Evolutionary conservation across 2,113 vertebrate species (phyloP), one percentile per base, ranked within the genome.

Genomic region (Aleadryas rufinucha): DNA sequence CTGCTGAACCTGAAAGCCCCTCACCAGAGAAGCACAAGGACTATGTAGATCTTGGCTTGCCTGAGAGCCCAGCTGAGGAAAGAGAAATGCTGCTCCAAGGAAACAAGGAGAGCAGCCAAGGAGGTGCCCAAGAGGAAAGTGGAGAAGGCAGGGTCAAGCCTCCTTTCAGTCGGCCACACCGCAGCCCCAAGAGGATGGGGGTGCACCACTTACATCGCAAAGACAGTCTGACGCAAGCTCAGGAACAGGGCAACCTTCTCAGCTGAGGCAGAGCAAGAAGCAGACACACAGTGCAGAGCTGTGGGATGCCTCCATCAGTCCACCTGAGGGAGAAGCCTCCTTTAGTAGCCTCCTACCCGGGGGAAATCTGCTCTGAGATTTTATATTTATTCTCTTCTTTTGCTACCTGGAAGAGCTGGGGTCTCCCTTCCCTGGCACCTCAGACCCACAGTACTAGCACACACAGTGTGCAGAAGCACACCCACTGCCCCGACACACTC

Each of bases 121-220:
- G 82, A 89, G 56, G 63, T 28, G 22, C 60, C 41, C 92, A 90
- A 27, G 97, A 98, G n/a, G 87, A 91, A 91, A 87, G 33, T 3
- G 78, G 84, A 78, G 91, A 95, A 75, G 93, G 92, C 47, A 97
- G 90, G 53, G 96, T 96, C 81, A 98, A 98, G 84, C 97, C 96
- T 49, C 96, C 93, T 60, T 91, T 97, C 33, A 80, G 83, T 68
- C 98, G 99, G 7, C 98, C 98, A 0, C 99, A 98, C 93, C 99
- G 99, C 93, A 99, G 99, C 96, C 99, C 99, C 41, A 99, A 99
- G 95, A 98, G 99, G 84, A 99, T 99, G 99, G 99, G 99, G 1
- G 99, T 99, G 23, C 99, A 99, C 95, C 99, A 99, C 88, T 98
- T 99, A 41, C 99, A 99, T 97, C 99, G 99, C 69, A 99, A 99